Base-by-base conservation (phyloP, 2,113 vertebrate species). In the Rhinopomastus cyanomelas region DNA sequence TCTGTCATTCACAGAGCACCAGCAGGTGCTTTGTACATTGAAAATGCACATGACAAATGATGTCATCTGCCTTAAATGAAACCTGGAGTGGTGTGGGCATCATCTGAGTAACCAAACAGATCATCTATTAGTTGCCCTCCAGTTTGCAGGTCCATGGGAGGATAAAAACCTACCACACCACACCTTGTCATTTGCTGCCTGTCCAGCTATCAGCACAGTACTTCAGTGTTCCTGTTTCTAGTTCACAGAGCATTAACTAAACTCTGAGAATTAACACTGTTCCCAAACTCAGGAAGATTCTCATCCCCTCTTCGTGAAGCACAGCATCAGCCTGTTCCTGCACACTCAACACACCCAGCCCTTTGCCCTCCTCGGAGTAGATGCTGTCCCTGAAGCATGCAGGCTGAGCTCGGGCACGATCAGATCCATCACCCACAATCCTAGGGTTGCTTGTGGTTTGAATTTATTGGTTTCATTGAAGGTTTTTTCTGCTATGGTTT, bases 261-360 rank as follows among this genome's bases (percentile, higher is more conserved):
- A 71, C 68, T 13, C 52, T 66, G 52, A 71, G 76, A 67, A 83
- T 71, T 26, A 60, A 13, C 48, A 36, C 5, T 57, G 18, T 36
- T 81, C 51, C 16, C 27, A 53, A 42, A 51, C 1, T 1, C 60
- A 86, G 36, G 77, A 59, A 79, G 61, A 69, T 74, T 86, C 21
- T 36, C 13, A 2, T 77, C 36, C 32, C 11, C 19, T n/a, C 30
- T 57, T 32, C 3, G 0, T 30, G 56, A n/a, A 36, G 27, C 16
- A 64, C 53, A 59, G 62, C 64, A 56, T 16, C 68, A 76, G 27
- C 67, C 62, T 5, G 2, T 1, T 5, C 19, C 49, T 3, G 0
- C 36, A 26, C 4, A 0, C 19, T 32, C 9, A 1, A 20, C 1
- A 21, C 6, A n/a, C 21, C 20, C 56, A 42, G 8, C n/a, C 22